These are phyloP conservation scores for Prochilodus magdalenae DNA, from an alignment of 2,113 vertebrate species.

Conservation along the genomic window DNA sequence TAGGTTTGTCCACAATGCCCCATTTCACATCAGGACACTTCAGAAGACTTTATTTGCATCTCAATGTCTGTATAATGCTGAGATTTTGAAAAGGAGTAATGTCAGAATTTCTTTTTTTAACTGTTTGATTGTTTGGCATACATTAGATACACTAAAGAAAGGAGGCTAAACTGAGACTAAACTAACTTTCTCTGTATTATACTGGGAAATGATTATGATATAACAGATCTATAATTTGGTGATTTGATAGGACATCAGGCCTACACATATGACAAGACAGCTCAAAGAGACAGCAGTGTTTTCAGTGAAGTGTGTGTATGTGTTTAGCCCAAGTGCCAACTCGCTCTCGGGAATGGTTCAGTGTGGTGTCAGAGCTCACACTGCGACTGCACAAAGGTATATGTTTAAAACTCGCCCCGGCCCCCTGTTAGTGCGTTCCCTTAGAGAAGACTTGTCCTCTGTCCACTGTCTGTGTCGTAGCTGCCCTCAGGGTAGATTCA, in stretches of 20 bases:
- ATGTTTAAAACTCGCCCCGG: constrained; percentile 21
- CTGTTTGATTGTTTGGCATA: no score
- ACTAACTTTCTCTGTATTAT: no score
- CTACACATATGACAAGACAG: not conserved
- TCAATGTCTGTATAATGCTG: no score
- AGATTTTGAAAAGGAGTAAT: no score
- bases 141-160: no score
- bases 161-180: no score
- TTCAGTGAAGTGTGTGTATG: constrained; percentile 49
- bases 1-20: no score
- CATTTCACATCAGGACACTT: no score
- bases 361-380: constrained; percentile 67
- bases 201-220: not conserved
- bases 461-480: not conserved
- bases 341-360: constrained; percentile 62
- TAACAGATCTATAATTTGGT: not conserved
- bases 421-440: not conserved
- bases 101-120: no score
- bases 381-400: constrained; percentile 64
- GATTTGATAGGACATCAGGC: not conserved
- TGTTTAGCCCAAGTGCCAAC: constrained; percentile 54
- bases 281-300: constrained; percentile 14
- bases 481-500: no score
- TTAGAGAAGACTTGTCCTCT: not conserved
- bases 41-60: no score